Percentiles rank a stretch among this genome's conserved stretches.
phyloP scores from a whole-genome alignment of 2,113 vertebrate genomes.

The Tetrao urogallus region DNA sequence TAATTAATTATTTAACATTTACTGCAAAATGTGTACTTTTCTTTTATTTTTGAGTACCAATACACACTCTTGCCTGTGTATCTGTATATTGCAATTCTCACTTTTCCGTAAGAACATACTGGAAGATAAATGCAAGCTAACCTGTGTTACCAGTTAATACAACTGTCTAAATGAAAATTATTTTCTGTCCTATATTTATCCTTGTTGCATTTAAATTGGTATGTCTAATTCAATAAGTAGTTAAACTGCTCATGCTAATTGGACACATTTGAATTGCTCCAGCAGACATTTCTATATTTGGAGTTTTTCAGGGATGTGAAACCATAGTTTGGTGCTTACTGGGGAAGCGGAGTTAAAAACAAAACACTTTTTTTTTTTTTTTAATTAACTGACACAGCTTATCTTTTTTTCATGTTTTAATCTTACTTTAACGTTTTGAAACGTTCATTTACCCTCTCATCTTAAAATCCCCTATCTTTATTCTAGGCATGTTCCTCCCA shows the following conservation, averaged over 20 bases:
- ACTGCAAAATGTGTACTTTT: background rate
- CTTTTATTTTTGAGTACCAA: background rate
- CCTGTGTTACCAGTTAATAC: background rate
- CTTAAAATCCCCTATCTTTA: background rate
- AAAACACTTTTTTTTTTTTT: background rate
- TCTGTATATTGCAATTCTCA: background rate
- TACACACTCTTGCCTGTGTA: background rate
- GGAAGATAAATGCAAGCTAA: background rate
- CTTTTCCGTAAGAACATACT: background rate
- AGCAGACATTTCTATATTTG: background rate
- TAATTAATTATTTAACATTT: constrained; percentile 41
- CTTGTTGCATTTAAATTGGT: background rate
- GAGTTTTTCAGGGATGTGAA: background rate
- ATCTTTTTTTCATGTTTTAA: background rate
- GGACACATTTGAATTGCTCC: background rate
- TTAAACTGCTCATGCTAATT: background rate
- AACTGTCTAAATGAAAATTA: background rate
- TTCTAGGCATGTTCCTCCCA: background rate
- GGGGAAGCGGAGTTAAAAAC: background rate
- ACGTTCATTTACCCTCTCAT: background rate
- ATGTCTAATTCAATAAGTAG: background rate
- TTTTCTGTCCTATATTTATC: background rate
- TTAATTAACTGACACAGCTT: background rate
- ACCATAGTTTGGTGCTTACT: background rate
- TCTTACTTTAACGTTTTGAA: background rate